Evolutionary conservation across 2,888 invertebrate genomes (phyloP), one percentile per base, ranked within the genome.

Genomic region (Meghimatium bilineatum): DNA sequence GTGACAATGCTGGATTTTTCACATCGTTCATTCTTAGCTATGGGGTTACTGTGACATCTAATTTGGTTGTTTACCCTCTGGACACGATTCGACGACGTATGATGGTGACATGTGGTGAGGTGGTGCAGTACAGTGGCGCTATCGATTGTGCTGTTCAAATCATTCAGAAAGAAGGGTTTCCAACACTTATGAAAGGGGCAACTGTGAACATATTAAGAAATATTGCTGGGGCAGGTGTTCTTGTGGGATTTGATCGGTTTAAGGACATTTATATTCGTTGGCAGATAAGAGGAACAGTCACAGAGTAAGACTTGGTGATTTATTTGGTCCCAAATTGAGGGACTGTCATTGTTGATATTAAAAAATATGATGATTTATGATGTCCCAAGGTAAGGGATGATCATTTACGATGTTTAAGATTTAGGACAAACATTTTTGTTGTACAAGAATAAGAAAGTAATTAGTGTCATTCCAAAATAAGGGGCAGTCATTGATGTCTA

Each of bases 11-110:
- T 66, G 89, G 90, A 72, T 71, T 93, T 14, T 36, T 89, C 17
- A 29, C 88, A 5, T 89, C 90, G 56, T 93, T 93, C 84, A 83
- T 85, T 17, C 88, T 93, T 12, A 93, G 93, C 71, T 93, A 93
- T 82, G 89, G 87, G 93, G 97, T 97, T 86, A 97, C 97, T 86
- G 96, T 98, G 85, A 95, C 96, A 86, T 96, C 98, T 87, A 98
- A 98, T 93, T 96, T 99, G 93, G 96, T 97, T 87, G 98, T 98
- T 69, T 99, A 99, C 95, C 98, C 98, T 92, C 97, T 99, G 95
- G 98, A 99, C 95, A 98, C 98, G 52, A 92, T 95, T 79, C 96
- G 98, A 94, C 96, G 98, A 95, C 96, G 98, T 94, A 97, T 99
- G 97, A 99, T 99, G 98, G 98, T 98, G 95, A 97, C 98, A 90